phyloP scores from a whole-genome alignment of 2,888 invertebrate genomes.

The Aproaerema taeniolella region DNA sequence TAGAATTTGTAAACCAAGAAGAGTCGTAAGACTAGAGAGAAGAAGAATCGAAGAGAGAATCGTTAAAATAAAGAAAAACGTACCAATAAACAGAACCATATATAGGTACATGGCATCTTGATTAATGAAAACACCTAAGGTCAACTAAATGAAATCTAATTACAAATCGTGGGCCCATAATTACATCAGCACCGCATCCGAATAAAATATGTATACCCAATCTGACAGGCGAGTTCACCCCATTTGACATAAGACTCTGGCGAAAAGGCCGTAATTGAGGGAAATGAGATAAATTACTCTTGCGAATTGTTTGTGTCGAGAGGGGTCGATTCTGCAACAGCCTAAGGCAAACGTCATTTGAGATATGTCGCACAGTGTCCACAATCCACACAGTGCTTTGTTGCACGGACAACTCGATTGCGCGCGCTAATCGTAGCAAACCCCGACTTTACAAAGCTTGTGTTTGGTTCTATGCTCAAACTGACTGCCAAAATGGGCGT shows the following conservation, averaged over 20 bases:
- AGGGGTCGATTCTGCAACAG: background rate
- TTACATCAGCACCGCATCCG: slow-evolving; percentile 20
- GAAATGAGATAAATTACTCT: slow-evolving; percentile 67
- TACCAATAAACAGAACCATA: no score
- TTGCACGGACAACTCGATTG: background rate
- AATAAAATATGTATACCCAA: slow-evolving; percentile 40
- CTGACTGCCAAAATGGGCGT: no score
- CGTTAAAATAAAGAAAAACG: no score
- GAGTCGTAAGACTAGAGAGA: no score
- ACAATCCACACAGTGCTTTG: background rate
- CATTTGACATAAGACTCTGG: slow-evolving; percentile 52
- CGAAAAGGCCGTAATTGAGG: slow-evolving; percentile 65
- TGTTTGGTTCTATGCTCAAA: no score
- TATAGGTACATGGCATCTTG: no score
- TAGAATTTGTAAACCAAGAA: no score
- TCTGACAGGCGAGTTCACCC: slow-evolving; percentile 43
- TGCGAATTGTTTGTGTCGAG: slow-evolving; percentile 41
- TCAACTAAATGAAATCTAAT: slow-evolving; percentile 8
- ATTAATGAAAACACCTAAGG: no score
- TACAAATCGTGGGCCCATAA: slow-evolving; percentile 8
- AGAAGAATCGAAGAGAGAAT: no score
- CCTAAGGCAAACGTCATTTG: slow-evolving; percentile 1
- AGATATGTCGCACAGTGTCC: background rate
- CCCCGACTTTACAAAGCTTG: no score
- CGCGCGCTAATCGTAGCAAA: no score